These are phyloP conservation scores for Trididemnum nubilum DNA, from an alignment of 23 tunicate genomes.

Conservation along the genomic window DNA sequence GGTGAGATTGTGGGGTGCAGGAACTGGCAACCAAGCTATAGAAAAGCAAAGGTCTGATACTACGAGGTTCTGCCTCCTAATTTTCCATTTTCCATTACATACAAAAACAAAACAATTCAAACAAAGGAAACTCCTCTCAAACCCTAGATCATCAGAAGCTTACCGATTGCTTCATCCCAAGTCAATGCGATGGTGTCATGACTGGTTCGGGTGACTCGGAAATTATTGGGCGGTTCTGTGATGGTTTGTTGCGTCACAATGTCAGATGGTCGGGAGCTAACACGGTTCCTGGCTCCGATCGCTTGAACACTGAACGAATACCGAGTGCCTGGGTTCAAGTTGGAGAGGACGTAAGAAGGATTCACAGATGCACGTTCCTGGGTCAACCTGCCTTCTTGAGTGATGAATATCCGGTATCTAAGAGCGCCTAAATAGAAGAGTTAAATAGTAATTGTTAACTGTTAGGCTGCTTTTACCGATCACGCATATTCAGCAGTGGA, in stretches of 20 bases:
- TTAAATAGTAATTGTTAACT: background rate
- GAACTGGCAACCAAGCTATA: no score
- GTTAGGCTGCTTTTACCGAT: no score
- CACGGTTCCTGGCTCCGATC: conserved; percentile 38
- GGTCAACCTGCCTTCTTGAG: conserved; percentile 8
- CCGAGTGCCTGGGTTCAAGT: conserved; percentile 41
- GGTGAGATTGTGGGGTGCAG: no score
- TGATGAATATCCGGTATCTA: conserved; percentile 5
- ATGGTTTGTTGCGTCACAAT: conserved; percentile 48
- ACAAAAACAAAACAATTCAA: no score
- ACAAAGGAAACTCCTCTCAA: no score
- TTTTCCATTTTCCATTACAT: no score
- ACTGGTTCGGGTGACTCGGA: conserved; percentile 37
- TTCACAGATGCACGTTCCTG: background rate
- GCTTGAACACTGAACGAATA: conserved; percentile 43
- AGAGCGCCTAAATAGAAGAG: conserved; percentile 5
- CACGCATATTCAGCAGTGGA: no score
- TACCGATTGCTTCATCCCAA: conserved; percentile 57
- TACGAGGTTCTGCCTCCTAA: no score
- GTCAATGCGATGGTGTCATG: conserved; percentile 34
- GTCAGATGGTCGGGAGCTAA: background rate
- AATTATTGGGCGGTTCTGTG: conserved; percentile 28
- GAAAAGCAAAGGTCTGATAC: no score
- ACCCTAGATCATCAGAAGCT: no score
- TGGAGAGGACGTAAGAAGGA: conserved; percentile 1